Base-by-base conservation (phyloP, 2,888 invertebrate genomes). In the Xylophagus ater region DNA sequence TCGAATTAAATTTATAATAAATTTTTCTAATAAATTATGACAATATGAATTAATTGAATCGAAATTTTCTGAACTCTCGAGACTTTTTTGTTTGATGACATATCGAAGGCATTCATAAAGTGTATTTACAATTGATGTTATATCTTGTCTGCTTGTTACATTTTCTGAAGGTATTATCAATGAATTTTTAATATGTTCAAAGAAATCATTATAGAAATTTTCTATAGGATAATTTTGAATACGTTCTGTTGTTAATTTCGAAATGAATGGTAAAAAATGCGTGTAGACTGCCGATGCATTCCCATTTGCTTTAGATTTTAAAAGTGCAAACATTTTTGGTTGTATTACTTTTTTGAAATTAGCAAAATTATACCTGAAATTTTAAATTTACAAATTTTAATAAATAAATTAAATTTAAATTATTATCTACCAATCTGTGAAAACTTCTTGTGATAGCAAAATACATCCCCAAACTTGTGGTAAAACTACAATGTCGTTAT, bases 81-180 rank as follows among this genome's bases (percentile, higher is more conserved):
- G 71, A 63, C 9, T 60, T 58, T 31, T 67, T 60, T 48, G 73
- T 69, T 49, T 69, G 64, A 74, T 61, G 9, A 74, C 57, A 52
- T 74, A 82, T 34, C 74, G 75, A 26, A 87, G 56, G 55, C 88
- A 88, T 56, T 89, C 89, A 14, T 78, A 69, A 49, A 80, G 75
- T 2, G 83, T 72, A 30, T 69, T 70, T 15, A 78, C 69, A 51
- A 87, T 72, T 1, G 78, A 72, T 31, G 74, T 68, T 13, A 73
- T 70, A 61, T 88, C 86, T 28, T 76, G 76, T 46, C 74, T 74
- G 30, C 78, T 81, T 23, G 66, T 66, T 34, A 72, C 56, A 8
- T 77, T 70, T 34, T 65, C 68, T 44, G 76, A 74, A 29, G 69
- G 67, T 34, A 71, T 70, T 48, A 70, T 64, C 57, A 83, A 24